Conservation (phyloP, 1,140 invertebrate species). For the Diorhabda elongata region DNA sequence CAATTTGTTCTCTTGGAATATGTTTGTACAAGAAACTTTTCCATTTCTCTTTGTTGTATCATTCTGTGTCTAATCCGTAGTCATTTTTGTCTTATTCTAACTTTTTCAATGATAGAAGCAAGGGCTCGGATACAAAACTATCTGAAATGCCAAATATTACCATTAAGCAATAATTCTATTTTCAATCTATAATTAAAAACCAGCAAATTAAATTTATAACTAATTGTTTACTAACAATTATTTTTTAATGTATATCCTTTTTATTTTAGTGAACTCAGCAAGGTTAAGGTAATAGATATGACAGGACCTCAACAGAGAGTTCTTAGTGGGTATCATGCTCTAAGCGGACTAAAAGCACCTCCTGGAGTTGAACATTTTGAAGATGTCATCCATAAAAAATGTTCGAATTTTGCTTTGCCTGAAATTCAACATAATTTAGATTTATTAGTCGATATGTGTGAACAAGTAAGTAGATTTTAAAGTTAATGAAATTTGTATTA, state of each 20-base stretch:
- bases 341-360: conserved; percentile 58
- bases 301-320: conserved; percentile 92
- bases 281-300: conserved; percentile 99
- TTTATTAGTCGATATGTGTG: conserved; percentile 85
- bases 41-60: too few relatives aligned
- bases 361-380: conserved; percentile 58
- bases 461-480: conserved; percentile 61
- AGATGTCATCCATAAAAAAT: conserved; percentile 58
- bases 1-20: too few relatives aligned
- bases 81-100: too few relatives aligned
- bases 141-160: too few relatives aligned
- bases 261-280: conserved; percentile 58
- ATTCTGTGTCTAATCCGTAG: too few relatives aligned
- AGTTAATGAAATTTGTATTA: background rate
- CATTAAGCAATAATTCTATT: too few relatives aligned
- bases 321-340: conserved; percentile 91
- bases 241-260: conserved; percentile 6
- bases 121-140: too few relatives aligned
- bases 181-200: too few relatives aligned
- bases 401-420: conserved; percentile 69
- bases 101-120: too few relatives aligned
- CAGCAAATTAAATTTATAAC: too few relatives aligned
- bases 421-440: conserved; percentile 92
- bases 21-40: too few relatives aligned
- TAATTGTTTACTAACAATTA: too few relatives aligned